Conservation (phyloP, 30 jellyfish, hydroid and myxozoan genomes). For the Nemopilema nomurai region DNA sequence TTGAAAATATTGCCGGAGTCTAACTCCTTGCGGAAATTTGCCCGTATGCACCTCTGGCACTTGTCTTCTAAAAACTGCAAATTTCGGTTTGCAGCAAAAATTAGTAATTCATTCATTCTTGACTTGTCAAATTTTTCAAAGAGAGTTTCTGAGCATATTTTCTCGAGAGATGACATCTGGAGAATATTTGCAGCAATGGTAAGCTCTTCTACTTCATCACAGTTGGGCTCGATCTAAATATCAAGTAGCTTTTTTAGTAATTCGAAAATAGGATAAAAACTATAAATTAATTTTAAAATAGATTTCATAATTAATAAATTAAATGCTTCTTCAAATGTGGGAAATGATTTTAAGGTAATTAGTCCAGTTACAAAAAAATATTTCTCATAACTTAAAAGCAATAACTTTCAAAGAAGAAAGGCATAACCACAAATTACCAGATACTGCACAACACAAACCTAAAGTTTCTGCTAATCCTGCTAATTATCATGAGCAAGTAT, state of each 20-base stretch:
- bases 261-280: background rate
- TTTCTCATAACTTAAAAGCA: no score
- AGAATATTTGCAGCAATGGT: slow-evolving; percentile 45
- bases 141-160: slow-evolving; percentile 25
- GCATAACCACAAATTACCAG: no score
- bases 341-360: no score
- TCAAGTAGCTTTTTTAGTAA: background rate
- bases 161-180: slow-evolving; percentile 48
- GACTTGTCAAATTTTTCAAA: slow-evolving; percentile 32
- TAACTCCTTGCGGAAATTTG: slow-evolving; percentile 6
- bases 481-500: no score
- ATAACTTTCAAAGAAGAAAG: no score
- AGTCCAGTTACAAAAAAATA: no score
- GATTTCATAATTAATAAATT: background rate
- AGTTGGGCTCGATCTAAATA: slow-evolving; percentile 16
- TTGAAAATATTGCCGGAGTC: background rate
- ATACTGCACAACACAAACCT: no score
- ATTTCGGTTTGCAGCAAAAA: slow-evolving; percentile 34
- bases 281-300: background rate
- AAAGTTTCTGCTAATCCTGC: no score
- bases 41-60: background rate
- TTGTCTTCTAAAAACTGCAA: background rate
- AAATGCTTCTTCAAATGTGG: no score
- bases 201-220: slow-evolving; percentile 22
- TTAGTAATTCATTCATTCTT: background rate